Evolutionary conservation across 2,113 vertebrate genomes (phyloP), one percentile per base, ranked within the genome.

Genomic region (Hiodon alosoides): DNA sequence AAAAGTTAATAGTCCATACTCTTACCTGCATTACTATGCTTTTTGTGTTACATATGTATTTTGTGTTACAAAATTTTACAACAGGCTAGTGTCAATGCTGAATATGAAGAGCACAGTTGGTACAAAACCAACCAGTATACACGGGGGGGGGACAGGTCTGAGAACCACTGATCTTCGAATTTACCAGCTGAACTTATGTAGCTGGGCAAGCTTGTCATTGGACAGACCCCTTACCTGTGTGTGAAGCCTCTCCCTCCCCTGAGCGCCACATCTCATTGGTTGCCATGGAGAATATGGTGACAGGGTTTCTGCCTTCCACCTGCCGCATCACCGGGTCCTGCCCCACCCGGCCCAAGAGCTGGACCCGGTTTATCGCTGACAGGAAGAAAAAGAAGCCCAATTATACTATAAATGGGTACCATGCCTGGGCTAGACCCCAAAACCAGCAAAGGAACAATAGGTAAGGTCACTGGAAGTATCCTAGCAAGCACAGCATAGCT

Each of bases 291-390:
- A 99, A 99, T 86, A 99, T 98, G 55, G 96, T 98, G 68, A 99
- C 97, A 0, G 96, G 95, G 80, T 97, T 98, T 77, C 92, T 94
- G 7, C 96, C 95, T 0, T 99, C 97, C 73, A 92, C 91, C 79
- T 99, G 97, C 79, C 97, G 95, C 95, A 98, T 96, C 71, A 99
- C 91, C 0, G 97, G 96, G 82, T 99, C 96, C 85, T 99, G 97
- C 10, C 96, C 96, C 11, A 99, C 97, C 7, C 96, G 90, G 5
- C 97, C 97, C 13, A 98, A 86, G 65, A 99, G 85, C 88, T 98
- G 95, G 17, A 98, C 95, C 0, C 91, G 90, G 81, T 99, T 99
- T 86, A 99, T 88, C 2, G 97, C 97, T 99, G 79, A 5, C 1
- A 50, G n/a, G 50, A 17, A 71, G 50, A 7, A 7, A 67, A 10